Conservation (phyloP, 2,797 vertebrate genomes). For the Discoglossus pictus region DNA sequence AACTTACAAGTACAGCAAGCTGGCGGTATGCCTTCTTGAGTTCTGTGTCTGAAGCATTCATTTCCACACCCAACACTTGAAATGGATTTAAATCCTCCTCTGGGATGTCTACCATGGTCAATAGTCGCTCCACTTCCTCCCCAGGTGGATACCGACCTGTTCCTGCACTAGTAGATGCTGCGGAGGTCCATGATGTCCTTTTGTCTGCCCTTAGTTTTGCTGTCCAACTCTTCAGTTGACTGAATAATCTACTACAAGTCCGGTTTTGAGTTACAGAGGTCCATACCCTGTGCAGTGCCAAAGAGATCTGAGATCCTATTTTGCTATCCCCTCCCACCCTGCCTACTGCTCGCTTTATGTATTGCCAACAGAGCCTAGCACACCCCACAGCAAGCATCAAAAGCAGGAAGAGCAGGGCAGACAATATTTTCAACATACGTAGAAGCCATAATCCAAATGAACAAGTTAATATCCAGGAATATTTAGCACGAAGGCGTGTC, state of each 20-base stretch:
- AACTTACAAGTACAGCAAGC: slow-evolving; percentile 87
- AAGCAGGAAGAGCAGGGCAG: slow-evolving; percentile 70
- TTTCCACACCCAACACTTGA: slow-evolving; percentile 85
- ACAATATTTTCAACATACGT: slow-evolving; percentile 66
- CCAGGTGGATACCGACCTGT: slow-evolving; percentile 68
- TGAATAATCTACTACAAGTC: slow-evolving; percentile 66
- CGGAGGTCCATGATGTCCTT: slow-evolving; percentile 20
- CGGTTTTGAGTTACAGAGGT: slow-evolving; percentile 69
- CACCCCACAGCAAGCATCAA: slow-evolving; percentile 64
- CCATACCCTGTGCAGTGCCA: slow-evolving; percentile 60
- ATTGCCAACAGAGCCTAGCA: slow-evolving; percentile 66
- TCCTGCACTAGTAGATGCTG: slow-evolving; percentile 62
- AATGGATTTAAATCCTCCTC: slow-evolving; percentile 94
- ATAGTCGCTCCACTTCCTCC: slow-evolving; percentile 83
- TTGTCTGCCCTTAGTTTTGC: slow-evolving; percentile 39
- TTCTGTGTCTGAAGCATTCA: slow-evolving; percentile 83
- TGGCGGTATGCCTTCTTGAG: slow-evolving; percentile 90
- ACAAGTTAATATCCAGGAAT: slow-evolving; percentile 42
- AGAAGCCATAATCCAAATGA: slow-evolving; percentile 59
- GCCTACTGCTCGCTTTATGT: slow-evolving; percentile 25
- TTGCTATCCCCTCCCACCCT: slow-evolving; percentile 9
- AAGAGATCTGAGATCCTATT: slow-evolving; percentile 5
- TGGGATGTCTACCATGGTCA: slow-evolving; percentile 78
- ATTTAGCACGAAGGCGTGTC: slow-evolving; percentile 60
- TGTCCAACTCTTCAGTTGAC: slow-evolving; percentile 42